These are phyloP conservation scores for Caenorhabditis sinica DNA, from an alignment of 2,888 invertebrate species.

Conservation along the genomic window DNA sequence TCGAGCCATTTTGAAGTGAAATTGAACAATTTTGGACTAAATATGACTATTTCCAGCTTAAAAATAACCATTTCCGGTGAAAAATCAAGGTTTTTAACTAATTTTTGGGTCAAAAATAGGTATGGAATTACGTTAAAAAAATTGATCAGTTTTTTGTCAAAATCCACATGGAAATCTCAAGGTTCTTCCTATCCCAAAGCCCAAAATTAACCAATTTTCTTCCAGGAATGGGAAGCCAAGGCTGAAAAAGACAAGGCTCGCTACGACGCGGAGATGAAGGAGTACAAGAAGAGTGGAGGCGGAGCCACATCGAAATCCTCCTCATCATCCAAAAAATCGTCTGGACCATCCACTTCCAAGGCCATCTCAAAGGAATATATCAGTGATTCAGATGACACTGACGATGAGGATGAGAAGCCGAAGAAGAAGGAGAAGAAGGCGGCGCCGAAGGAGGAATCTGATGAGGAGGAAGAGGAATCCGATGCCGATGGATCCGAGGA, in stretches of 20 bases:
- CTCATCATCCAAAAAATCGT: conserved; percentile 53
- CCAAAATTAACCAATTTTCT: neutral
- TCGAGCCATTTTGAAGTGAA: too few species aligned
- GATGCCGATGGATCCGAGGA: conserved; percentile 37
- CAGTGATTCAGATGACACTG: conserved; percentile 65
- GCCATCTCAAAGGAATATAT: conserved; percentile 79
- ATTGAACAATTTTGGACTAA: too few species aligned
- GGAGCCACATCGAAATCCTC: conserved; percentile 36
- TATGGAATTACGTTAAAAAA: too few species aligned
- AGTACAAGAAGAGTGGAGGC: conserved; percentile 87
- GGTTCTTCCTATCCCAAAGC: too few species aligned
- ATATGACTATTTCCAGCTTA: too few species aligned
- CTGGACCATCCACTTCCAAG: conserved; percentile 69
- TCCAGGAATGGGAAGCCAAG: conserved; percentile 92
- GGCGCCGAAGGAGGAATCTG: conserved; percentile 54
- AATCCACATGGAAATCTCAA: too few species aligned
- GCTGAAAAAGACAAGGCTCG: conserved; percentile 92
- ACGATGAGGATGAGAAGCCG: conserved; percentile 58
- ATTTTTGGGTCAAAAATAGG: too few species aligned
- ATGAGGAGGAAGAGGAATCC: conserved; percentile 30
- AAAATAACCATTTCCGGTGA: too few species aligned
- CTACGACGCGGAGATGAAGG: conserved; percentile 92
- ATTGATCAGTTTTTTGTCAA: too few species aligned
- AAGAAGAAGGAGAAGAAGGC: conserved; percentile 65
- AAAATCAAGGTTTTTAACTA: too few species aligned